Evolutionary conservation across 2,113 vertebrate species (phyloP).

Genomic region (Callopanchax toddi): DNA sequence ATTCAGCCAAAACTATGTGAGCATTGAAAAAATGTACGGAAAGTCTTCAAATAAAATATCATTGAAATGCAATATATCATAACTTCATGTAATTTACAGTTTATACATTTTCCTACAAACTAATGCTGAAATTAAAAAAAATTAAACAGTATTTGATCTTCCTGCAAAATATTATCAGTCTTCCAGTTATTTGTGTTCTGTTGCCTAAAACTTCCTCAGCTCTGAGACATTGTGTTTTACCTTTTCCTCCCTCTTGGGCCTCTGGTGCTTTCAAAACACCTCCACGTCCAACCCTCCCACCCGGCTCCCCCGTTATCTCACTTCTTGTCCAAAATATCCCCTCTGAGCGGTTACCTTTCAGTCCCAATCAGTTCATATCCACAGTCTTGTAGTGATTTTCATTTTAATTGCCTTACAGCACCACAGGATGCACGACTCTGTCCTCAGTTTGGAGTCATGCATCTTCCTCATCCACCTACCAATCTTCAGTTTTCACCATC

Average conservation of each 20-base stretch:
- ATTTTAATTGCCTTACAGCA: slow-evolving; percentile 58
- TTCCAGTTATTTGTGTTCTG: slow-evolving; percentile 22
- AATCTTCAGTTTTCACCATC: slow-evolving; percentile 23
- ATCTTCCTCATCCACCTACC: slow-evolving; percentile 13
- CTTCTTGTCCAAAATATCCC: slow-evolving; percentile 60
- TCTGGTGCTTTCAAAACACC: slow-evolving; percentile 59
- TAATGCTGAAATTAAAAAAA: not conserved
- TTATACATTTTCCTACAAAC: not conserved
- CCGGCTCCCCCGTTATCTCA: slow-evolving; percentile 47
- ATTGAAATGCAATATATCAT: too few relatives aligned
- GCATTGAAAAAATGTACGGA: too few relatives aligned
- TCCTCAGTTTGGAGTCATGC: slow-evolving; percentile 39
- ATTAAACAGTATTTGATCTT: not conserved
- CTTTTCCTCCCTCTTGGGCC: slow-evolving; percentile 29
- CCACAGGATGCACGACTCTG: slow-evolving; percentile 33
- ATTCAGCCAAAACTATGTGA: too few relatives aligned
- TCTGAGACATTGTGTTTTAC: slow-evolving; percentile 30
- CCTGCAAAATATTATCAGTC: slow-evolving; percentile 3
- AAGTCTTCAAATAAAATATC: too few relatives aligned
- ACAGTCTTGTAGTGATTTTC: slow-evolving; percentile 48
- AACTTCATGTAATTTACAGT: too few relatives aligned
- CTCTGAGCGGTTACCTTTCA: slow-evolving; percentile 66
- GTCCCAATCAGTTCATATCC: slow-evolving; percentile 59
- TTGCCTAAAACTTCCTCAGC: slow-evolving; percentile 22
- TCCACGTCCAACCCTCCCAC: slow-evolving; percentile 51